Base-by-base conservation (phyloP, 2,113 vertebrate species). In the Opisthocomus hoazin region DNA sequence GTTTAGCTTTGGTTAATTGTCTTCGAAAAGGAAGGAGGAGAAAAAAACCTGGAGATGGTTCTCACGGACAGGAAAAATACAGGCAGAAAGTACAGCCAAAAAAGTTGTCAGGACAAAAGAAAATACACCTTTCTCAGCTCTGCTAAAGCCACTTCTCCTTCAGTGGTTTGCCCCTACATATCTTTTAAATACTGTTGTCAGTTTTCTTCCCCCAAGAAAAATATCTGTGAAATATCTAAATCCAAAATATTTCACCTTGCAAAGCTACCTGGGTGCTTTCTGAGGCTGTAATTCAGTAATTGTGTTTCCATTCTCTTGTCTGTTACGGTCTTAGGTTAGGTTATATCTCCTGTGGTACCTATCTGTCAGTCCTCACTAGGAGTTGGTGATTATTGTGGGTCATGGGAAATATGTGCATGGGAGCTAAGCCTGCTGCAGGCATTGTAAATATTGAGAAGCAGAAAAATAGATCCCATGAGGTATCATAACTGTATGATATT, bases 1-100 rank as follows among this genome's bases (percentile, higher is more conserved):
- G 14, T 68, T 90, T 30, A 43, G 14, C 8, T 65, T 74, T 71
- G 9, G 26, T 85, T 87, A 84, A 75, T 37, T 50, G 15, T 15
- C n/a, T 90, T 93, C 65, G 15, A 37, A 75, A 87, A 75, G 26
- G 39, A 84, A 85, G 6, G 21, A 75, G 18, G 17, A 75, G 15
- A 5, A 2, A 53, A 56, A 66, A 10, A 0, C 3, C 5, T 8
- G 18, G 14, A 74, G 7, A 14, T 29, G 19, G 10, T 30, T 51
- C 19, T 75, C 24, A 39, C 12, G 14, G 30, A 15, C 15, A 58
- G 15, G 27, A 70, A 89, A 93, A 80, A 54, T 30, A 57, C 30
- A 46, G 14, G 18, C 20, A 71, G 51, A 87, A 89, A 37, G 6
- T 69, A n/a, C 18, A 87, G n/a, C 10, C 43, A 9, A 43, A 80